A percentile compares a stretch with the other conserved stretches of the same genome.
These are phyloP conservation scores for Labroides dimidiatus DNA, from an alignment of 2,797 vertebrate genomes.

Conservation along the genomic window DNA sequence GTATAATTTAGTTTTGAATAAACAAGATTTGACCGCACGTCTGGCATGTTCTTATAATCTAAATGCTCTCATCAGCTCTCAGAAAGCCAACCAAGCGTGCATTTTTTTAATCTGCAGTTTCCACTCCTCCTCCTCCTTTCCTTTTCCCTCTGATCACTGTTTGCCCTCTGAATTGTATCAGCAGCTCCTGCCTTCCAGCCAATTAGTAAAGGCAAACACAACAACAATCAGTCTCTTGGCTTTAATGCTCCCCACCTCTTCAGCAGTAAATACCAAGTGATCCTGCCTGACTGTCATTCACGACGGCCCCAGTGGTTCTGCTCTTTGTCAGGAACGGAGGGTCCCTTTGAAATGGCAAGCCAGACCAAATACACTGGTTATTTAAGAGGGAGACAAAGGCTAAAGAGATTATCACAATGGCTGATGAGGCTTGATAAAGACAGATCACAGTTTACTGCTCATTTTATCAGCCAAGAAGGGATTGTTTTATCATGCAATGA, in stretches of 20 bases:
- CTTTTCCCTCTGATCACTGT: conserved; percentile 66
- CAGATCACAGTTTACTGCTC: conserved; percentile 67
- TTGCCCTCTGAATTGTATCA: conserved; percentile 72
- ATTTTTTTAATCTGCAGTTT: conserved; percentile 68
- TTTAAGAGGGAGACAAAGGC: conserved; percentile 66
- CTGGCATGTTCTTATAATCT: conserved; percentile 67
- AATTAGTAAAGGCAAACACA: conserved; percentile 82
- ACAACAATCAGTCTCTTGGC: conserved; percentile 74
- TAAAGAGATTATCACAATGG: conserved; percentile 58
- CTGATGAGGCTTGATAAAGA: conserved; percentile 65
- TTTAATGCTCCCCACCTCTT: conserved; percentile 77
- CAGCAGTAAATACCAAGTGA: conserved; percentile 80
- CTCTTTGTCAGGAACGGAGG: conserved; percentile 70
- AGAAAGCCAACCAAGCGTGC: conserved; percentile 62
- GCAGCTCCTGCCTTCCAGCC: conserved; percentile 73
- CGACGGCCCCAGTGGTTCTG: conserved; percentile 70
- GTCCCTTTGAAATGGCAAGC: conserved; percentile 72
- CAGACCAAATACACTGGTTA: conserved; percentile 61
- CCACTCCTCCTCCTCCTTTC: conserved; percentile 47
- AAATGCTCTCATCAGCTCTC: conserved; percentile 71
- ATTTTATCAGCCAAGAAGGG: conserved; percentile 49
- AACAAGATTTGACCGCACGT: conserved; percentile 70
- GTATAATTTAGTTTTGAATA: conserved; percentile 69
- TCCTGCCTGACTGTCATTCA: conserved; percentile 78
- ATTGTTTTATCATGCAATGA: conserved; percentile 60